Evolutionary conservation across 2,113 vertebrate genomes (phyloP).

Genomic region (Podarcis cretensis): DNA sequence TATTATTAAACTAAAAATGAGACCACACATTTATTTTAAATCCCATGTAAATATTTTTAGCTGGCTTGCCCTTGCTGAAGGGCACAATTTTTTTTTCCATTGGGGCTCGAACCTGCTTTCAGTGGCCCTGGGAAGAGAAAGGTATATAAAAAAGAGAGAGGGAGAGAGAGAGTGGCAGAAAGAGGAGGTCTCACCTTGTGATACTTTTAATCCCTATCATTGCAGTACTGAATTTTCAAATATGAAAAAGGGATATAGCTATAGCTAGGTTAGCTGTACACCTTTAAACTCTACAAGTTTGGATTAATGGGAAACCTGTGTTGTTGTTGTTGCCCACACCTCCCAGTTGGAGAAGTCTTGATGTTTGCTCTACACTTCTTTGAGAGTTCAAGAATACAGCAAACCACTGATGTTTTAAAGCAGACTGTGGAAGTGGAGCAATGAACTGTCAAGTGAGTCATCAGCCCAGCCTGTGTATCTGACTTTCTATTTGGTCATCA

Average conservation of each 20-base stretch:
- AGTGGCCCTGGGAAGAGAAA: too few species aligned
- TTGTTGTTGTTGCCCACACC: background rate
- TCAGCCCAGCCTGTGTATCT: too few species aligned
- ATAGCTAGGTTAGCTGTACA: background rate
- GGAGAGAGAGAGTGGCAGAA: too few species aligned
- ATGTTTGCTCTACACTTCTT: background rate
- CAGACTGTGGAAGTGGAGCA: background rate
- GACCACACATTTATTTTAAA: too few species aligned
- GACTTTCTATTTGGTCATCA: too few species aligned
- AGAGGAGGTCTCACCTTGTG: background rate
- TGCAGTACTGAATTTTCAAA: background rate
- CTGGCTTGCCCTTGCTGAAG: too few species aligned
- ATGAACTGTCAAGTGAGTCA: background rate
- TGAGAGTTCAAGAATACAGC: background rate
- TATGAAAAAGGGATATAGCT: background rate
- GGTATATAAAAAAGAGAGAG: background rate
- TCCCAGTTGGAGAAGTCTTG: background rate
- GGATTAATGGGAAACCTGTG: background rate
- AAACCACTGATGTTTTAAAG: background rate
- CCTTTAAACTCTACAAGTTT: background rate
- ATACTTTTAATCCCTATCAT: background rate
- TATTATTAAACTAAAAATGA: too few species aligned
- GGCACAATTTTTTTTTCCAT: too few species aligned
- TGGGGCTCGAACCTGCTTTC: too few species aligned
- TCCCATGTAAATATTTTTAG: too few species aligned